phyloP scores from a whole-genome alignment of 2,113 vertebrate species.

The sheep (Ovis aries) region ARS-UI_Ramb_v3.0 NC_056068.1:6635001-6635500 shows the following conservation, averaged over 20 bases:
- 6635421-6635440: background rate
- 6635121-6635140: background rate
- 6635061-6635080: background rate
- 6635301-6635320: background rate
- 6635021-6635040: background rate
- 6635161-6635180: background rate
- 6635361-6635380: background rate
- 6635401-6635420: background rate
- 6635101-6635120: background rate
- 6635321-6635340: background rate
- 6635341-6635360: background rate
- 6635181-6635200: background rate
- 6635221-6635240: background rate
- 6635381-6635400: background rate
- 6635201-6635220: background rate
- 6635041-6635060: background rate
- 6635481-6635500: too few species aligned
- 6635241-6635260: background rate
- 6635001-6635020: background rate
- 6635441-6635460: background rate
- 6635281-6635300: background rate
- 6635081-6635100: background rate
- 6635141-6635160: rapidly evolving
- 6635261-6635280: background rate
- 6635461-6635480: background rate